Percentiles rank a stretch among this genome's conserved stretches.
These are phyloP conservation scores for Dione vanillae DNA, from an alignment of 2,888 invertebrate genomes.

Conservation along the genomic window DNA sequence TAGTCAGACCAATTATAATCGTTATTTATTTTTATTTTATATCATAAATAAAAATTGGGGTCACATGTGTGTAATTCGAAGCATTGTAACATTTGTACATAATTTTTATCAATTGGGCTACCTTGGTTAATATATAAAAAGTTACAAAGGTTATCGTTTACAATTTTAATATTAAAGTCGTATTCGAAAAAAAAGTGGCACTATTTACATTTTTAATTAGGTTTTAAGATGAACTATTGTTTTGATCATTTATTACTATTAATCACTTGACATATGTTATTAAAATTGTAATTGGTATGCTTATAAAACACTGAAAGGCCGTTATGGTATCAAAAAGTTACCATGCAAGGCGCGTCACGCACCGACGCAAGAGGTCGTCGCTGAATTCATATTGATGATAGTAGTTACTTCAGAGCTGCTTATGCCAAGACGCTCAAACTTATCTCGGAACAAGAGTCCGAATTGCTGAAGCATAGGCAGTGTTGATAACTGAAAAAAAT, in stretches of 20 bases:
- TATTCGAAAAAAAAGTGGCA: neutral
- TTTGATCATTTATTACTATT: neutral
- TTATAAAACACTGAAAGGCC: slow-evolving; percentile 39
- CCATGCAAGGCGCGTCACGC: slow-evolving; percentile 80
- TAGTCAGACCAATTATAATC: neutral
- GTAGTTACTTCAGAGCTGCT: slow-evolving; percentile 87
- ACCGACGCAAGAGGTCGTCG: slow-evolving; percentile 89
- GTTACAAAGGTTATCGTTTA: slow-evolving; percentile 5
- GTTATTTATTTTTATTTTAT: neutral
- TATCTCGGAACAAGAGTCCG: slow-evolving; percentile 88
- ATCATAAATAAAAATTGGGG: slow-evolving; percentile 16
- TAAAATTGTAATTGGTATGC: neutral
- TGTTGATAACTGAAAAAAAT: slow-evolving; percentile 85
- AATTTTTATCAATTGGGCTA: slow-evolving; percentile 11
- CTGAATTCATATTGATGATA: slow-evolving; percentile 88
- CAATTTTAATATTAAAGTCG: neutral
- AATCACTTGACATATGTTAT: neutral
- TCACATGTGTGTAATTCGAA: slow-evolving; percentile 6
- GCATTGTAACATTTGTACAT: neutral
- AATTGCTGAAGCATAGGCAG: slow-evolving; percentile 89
- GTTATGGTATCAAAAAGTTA: slow-evolving; percentile 75
- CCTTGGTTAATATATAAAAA: neutral
- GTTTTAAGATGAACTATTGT: neutral
- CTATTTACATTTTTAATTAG: neutral
- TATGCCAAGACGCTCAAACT: slow-evolving; percentile 85